A percentile compares a stretch with the other conserved stretches of the same genome.
Evolutionary conservation across 2,113 vertebrate genomes (phyloP).

Genomic region (Rhinopithecus roxellana): DNA sequence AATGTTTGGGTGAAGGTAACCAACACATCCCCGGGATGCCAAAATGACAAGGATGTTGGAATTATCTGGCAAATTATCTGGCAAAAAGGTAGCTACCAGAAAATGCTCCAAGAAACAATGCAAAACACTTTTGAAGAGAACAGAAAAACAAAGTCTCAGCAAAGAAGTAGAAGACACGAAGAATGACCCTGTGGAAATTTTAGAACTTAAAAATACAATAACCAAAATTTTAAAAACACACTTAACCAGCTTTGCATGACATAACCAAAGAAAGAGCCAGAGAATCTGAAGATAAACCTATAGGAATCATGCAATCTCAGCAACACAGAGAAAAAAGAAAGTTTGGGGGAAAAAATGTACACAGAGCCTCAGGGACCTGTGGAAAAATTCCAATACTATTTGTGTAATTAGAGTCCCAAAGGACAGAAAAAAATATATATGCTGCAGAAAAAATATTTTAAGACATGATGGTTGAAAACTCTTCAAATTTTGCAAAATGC

Average conservation of each 20-base stretch:
- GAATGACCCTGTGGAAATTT: background rate
- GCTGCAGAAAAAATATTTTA: background rate
- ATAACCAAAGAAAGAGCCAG: background rate
- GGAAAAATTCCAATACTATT: background rate
- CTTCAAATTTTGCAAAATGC: background rate
- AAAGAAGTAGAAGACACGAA: background rate
- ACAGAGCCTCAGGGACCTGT: background rate
- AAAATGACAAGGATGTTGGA: background rate
- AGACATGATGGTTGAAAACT: background rate
- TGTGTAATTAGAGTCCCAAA: background rate
- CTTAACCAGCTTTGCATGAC: background rate
- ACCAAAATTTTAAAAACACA: background rate
- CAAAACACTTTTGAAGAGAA: background rate
- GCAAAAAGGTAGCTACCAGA: background rate
- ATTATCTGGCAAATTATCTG: background rate
- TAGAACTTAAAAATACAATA: background rate
- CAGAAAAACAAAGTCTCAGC: too few species aligned
- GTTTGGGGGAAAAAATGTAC: background rate
- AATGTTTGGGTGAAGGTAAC: background rate
- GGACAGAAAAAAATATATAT: background rate
- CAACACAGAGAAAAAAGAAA: background rate
- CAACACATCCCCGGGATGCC: background rate
- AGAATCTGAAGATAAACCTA: background rate
- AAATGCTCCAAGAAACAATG: background rate
- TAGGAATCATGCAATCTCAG: background rate